Evolutionary conservation across 2,113 vertebrate species (phyloP), one percentile per base, ranked within the genome.

Genomic region (Castor canadensis): DNA sequence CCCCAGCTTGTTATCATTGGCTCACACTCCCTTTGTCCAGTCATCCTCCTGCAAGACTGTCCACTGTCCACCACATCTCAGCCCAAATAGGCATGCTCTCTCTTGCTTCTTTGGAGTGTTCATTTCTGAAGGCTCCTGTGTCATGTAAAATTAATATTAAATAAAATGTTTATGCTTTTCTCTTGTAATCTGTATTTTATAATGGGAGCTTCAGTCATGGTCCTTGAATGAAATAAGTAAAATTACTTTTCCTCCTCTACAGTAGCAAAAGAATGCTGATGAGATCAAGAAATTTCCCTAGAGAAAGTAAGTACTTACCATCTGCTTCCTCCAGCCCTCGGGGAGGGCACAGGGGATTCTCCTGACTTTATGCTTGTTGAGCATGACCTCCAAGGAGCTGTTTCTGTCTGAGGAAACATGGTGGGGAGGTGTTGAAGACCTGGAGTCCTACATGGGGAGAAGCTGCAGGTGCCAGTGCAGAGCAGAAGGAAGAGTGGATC

Each of bases 341-440:
- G 30, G 54, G 16, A 24, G 4, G 56, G 13, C 8, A 0, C 6
- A 9, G n/a, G 24, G 9, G 26, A 12, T 8, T 77, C 1, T 2
- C 30, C 35, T 12, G 6, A 28, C 9, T 86, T 80, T 52, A 38
- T 47, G 16, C 15, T 43, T 45, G 15, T 5, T 24, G n/a, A 62
- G 26, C 16, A 35, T 5, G 13, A 24, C n/a, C 45, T 52, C 16
- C 8, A 13, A 83, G 52, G 28, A 9, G 12, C 4, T 20, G 10
- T 32, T 62, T 80, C 11, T 28, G 9, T 54, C 66, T 81, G 47
- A 47, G 47, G 35, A 85, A 43, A 26, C 30, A 16, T 20, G 1
- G 5, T 5, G 3, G 32, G 17, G 16, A 49, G 3, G 1, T 15
- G 2, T 5, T 62, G 35, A 75, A 87, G 38, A 19, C 54, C 60